Evolutionary conservation across 2,113 vertebrate genomes (phyloP).

Genomic region (Chlorocebus sabaeus): DNA sequence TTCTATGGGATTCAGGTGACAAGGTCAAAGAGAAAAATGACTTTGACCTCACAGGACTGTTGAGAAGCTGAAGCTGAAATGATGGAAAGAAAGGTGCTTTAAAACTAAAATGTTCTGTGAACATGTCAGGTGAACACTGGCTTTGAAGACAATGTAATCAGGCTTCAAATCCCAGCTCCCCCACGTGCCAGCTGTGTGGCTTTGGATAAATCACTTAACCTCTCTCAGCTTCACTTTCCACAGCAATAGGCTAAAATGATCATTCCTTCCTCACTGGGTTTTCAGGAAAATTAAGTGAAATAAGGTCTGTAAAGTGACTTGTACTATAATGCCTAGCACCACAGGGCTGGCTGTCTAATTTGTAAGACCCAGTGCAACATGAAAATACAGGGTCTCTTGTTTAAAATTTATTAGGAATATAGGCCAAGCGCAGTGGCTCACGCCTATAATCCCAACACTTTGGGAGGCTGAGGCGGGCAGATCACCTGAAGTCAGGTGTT

Average conservation of each 20-base stretch:
- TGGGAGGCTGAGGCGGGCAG: too few relatives aligned
- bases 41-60: background rate
- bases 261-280: background rate
- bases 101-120: background rate
- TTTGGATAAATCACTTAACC: background rate
- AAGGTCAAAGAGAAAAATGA: background rate
- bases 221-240: background rate
- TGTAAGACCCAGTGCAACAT: background rate
- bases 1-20: background rate
- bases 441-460: too few relatives aligned
- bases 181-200: background rate
- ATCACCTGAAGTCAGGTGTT: too few relatives aligned
- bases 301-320: background rate
- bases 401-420: background rate
- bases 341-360: background rate
- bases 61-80: background rate
- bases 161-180: background rate
- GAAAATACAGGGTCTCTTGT: background rate
- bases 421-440: too few relatives aligned
- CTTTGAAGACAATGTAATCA: background rate
- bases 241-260: background rate
- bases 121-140: background rate
- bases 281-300: background rate
- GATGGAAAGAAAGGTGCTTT: background rate
- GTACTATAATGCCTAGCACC: background rate